Evolutionary conservation across 1,140 invertebrate species (phyloP).

Genomic region (Lithobius niger): DNA sequence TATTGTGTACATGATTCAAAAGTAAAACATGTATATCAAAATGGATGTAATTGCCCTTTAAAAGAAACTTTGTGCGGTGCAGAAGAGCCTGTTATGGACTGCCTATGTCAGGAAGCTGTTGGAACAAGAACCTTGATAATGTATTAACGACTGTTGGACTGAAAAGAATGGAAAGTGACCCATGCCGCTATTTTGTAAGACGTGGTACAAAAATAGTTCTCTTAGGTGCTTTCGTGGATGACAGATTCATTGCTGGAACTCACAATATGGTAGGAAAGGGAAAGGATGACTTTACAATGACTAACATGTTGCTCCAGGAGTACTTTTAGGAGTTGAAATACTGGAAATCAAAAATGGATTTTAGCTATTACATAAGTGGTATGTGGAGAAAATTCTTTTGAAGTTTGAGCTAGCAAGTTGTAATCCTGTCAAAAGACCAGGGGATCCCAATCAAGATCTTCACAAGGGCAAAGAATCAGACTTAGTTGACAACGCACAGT

Average conservation of each 20-base stretch:
- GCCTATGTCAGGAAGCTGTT: constrained; percentile 20
- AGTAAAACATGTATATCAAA: too few species aligned
- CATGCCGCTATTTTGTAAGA: constrained; percentile 26
- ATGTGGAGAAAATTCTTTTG: constrained; percentile 25
- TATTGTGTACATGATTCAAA: too few species aligned
- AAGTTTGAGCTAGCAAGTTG: constrained; percentile 23
- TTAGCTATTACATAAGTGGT: constrained; percentile 24
- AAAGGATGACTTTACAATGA: constrained; percentile 19
- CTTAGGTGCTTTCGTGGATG: constrained; percentile 35
- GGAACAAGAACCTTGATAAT: constrained; percentile 21
- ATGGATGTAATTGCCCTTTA: too few species aligned
- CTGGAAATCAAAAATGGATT: constrained; percentile 14
- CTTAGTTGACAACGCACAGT: constrained; percentile 18
- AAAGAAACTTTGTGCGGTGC: constrained; percentile 24
- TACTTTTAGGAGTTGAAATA: constrained; percentile 25
- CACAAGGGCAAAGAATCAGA: background rate
- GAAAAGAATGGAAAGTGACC: constrained; percentile 24
- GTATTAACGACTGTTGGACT: constrained; percentile 32
- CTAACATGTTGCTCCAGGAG: constrained; percentile 14
- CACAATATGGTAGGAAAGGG: constrained; percentile 14
- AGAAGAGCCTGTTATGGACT: constrained; percentile 30
- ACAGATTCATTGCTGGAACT: constrained; percentile 29
- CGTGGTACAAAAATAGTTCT: constrained; percentile 20
- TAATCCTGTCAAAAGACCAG: constrained; percentile 22
- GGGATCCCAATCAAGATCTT: constrained; percentile 20